phyloP scores from a whole-genome alignment of 1,140 invertebrate species.

The Chelonus insularis region DNA sequence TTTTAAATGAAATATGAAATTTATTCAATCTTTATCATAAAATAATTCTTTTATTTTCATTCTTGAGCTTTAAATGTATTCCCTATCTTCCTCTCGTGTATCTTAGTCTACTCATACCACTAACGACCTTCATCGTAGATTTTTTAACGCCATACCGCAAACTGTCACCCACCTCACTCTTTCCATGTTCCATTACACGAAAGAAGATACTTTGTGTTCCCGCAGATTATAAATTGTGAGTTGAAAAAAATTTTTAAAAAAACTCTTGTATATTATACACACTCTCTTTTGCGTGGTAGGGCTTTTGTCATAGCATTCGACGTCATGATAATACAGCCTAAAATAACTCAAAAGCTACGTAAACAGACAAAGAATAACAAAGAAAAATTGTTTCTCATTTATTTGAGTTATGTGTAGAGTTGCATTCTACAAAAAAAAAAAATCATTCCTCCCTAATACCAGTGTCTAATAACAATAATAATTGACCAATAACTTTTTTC shows the following conservation, averaged over 20 bases:
- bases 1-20: no score
- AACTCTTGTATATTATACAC: not conserved
- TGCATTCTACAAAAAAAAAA: no score
- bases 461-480: no score
- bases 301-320: not conserved
- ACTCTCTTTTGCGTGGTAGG: no score
- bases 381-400: no score
- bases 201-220: slow-evolving; percentile 6
- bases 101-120: not conserved
- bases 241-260: not conserved
- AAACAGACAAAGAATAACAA: no score
- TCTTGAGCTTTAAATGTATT: not conserved
- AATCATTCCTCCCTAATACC: no score
- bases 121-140: slow-evolving; percentile 27
- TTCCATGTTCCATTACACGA: slow-evolving; percentile 23
- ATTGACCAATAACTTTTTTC: not conserved
- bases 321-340: slow-evolving; percentile 2
- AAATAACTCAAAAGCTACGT: no score
- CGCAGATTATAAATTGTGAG: slow-evolving; percentile 2
- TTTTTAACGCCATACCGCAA: slow-evolving; percentile 14
- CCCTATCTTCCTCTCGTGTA: not conserved
- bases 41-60: not conserved
- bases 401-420: no score
- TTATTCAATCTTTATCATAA: no score
- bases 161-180: slow-evolving; percentile 29